Evolutionary conservation across 2,113 vertebrate genomes (phyloP), one percentile per base, ranked within the genome.

Genomic region (Anolis carolinensis): DNA sequence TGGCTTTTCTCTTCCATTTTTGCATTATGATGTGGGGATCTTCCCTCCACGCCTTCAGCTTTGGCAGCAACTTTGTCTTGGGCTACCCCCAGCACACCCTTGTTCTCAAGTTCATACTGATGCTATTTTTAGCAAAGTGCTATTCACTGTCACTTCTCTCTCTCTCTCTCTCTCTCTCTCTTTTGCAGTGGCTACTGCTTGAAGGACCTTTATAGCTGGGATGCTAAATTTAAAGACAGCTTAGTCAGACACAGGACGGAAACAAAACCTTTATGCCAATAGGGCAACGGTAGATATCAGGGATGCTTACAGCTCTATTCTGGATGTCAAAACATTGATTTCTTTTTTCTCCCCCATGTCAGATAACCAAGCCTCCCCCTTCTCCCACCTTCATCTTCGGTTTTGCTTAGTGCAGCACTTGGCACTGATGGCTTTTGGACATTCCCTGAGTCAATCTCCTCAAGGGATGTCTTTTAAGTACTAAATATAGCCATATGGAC

Each of bases 381-480:
- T 21, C 65, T 13, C 10, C 18, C 65, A 39, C 14, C n/a, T 59
- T 7, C 34, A 59, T 85, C 0, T 83, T 92, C 10, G 39, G 27
- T 70, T 79, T 13, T 59, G 20, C 44, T 90, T 74, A 67, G 25
- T 5, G 0, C n/a, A 74, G 30, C 39, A 34, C 14, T 79, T 90
- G 88, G 71, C 36, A 86, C 0, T 78, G 65, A 2, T 36, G 67
- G 0, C 86, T 86, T 86, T 25, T 55, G 88, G 72, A 88, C n/a
- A 0, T 86, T 71, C 72, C 87, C 85, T 78, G 59, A 90, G 88
- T 90, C 83, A n/a, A 30, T 86, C 27, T 83, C 74, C 77, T 39
- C 65, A 77, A 72, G 32, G 84, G 30, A 11, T 0, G 0, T 79
- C 39, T 50, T 87, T 84, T 81, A 30, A 67, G 32, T 25, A 89